Evolutionary conservation across 2,888 invertebrate genomes (phyloP), one percentile per base, ranked within the genome.

Genomic region (Chalcosyrphus nemorum): DNA sequence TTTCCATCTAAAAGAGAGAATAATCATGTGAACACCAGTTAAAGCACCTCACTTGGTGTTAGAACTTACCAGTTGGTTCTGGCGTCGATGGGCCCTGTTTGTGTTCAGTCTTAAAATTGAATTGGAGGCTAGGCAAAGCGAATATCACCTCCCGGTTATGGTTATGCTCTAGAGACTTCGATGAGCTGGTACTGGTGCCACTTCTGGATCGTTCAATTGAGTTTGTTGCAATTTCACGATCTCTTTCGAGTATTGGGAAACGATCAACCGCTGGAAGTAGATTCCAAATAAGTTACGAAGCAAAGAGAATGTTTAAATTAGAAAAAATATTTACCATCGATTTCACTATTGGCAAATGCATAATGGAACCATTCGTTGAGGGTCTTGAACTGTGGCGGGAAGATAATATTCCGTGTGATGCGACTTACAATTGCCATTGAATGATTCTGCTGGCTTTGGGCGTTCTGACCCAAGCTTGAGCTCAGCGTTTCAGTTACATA

Each of bases 361-460:
- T 99, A 99, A 88, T 96, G 95, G 93, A 99, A 98, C 98, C 99
- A 99, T 92, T 99, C 98, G 88, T 96, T 95, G 43, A 98, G 93
- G 38, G 96, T 96, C 92, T 97, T 96, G 92, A 98, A 98, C 92
- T 98, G 98, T 29, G 98, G 98, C 86, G 98, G 98, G 92, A 98
- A 98, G 81, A 98, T 94, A 82, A 98, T 95, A 87, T 96, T 97
- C 59, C 98, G 93, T 63, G 97, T 96, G 89, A 98, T 95, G 89
- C 97, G 95, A 90, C 97, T 97, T 68, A 99, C 97, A 7, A 97
- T 98, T 19, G 97, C 98, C 97, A 97, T 97, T 66, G 97, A 97
- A 90, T 96, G 95, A 92, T 97, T 97, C 72, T 95, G 94, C 54
- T 93, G 93, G 68, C 93, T 93, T 87, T 94, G 93, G 13, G 93